A percentile compares a stretch with the other conserved stretches of the same genome.
phyloP scores from a whole-genome alignment of 92 coral and sea anemone genomes.

The Epizoanthus stellaris region DNA sequence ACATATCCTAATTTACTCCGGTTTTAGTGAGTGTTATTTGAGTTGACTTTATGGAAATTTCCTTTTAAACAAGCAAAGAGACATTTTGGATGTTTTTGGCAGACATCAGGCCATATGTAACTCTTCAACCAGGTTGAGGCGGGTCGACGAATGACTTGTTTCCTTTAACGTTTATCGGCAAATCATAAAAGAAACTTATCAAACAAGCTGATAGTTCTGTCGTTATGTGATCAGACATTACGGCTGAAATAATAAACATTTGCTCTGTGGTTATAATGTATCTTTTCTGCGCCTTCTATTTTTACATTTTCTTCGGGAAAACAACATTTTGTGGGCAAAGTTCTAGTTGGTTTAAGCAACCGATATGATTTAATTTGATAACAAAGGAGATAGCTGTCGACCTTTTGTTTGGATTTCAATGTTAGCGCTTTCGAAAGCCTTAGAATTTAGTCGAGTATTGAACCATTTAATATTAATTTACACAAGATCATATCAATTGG shows the following conservation, averaged over 20 bases:
- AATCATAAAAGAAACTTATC: slow-evolving; percentile 31
- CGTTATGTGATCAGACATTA: slow-evolving; percentile 57
- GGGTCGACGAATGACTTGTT: slow-evolving; percentile 24
- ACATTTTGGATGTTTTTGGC: slow-evolving; percentile 24
- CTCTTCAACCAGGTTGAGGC: slow-evolving; percentile 18
- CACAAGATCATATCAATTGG: slow-evolving; percentile 43
- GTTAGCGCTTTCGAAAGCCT: slow-evolving; percentile 37
- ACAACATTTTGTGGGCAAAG: not conserved
- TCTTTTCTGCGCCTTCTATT: slow-evolving; percentile 3
- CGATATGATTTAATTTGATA: slow-evolving; percentile 13
- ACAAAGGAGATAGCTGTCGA: slow-evolving; percentile 14
- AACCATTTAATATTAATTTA: slow-evolving; percentile 41
- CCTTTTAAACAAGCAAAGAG: slow-evolving; percentile 19
- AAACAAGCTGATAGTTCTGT: slow-evolving; percentile 50
- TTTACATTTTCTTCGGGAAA: slow-evolving; percentile 13
- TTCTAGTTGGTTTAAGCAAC: slow-evolving; percentile 23
- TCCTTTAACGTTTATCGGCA: slow-evolving; percentile 33
- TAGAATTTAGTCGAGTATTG: slow-evolving; percentile 39
- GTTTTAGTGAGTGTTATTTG: slow-evolving; percentile 12
- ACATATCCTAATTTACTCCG: not conserved
- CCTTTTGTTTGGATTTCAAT: slow-evolving; percentile 36
- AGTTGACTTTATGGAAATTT: slow-evolving; percentile 28
- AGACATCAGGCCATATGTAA: slow-evolving; percentile 16
- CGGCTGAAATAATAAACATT: slow-evolving; percentile 56
- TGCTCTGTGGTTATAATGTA: slow-evolving; percentile 15